Percentiles rank a stretch among this genome's conserved stretches.
These are phyloP conservation scores for Chaenogobius annularis DNA, from an alignment of 2,113 vertebrate species.

Conservation along the genomic window DNA sequence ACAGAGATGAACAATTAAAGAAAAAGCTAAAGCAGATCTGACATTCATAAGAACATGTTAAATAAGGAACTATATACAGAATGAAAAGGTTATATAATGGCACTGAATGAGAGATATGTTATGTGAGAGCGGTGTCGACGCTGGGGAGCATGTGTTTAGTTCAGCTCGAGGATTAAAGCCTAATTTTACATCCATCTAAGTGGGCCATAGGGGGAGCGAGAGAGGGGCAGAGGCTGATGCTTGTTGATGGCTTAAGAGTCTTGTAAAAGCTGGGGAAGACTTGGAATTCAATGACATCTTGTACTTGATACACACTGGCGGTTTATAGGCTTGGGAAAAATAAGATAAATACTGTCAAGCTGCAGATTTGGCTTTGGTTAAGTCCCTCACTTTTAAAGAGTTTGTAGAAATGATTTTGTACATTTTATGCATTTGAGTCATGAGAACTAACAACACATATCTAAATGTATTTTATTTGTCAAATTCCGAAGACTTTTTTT, in stretches of 20 bases:
- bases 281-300: slow-evolving; percentile 61
- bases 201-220: slow-evolving; percentile 62
- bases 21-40: background rate
- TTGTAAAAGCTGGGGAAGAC: slow-evolving; percentile 50
- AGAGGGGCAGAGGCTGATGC: slow-evolving; percentile 45
- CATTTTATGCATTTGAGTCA: background rate
- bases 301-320: slow-evolving; percentile 42
- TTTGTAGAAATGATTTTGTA: background rate
- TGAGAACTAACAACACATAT: too few species aligned
- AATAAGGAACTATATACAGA: background rate
- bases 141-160: slow-evolving; percentile 63
- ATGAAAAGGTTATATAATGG: slow-evolving; percentile 10
- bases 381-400: slow-evolving; percentile 21
- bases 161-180: slow-evolving; percentile 67
- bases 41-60: background rate
- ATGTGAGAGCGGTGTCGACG: slow-evolving; percentile 56
- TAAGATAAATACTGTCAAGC: slow-evolving; percentile 35
- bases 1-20: background rate
- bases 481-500: too few species aligned
- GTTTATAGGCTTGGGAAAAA: slow-evolving; percentile 40
- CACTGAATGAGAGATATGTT: slow-evolving; percentile 42
- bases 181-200: slow-evolving; percentile 74
- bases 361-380: slow-evolving; percentile 8
- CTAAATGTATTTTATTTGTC: too few species aligned
- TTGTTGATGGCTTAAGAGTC: slow-evolving; percentile 67